These are phyloP conservation scores for Lasioglossum baleicum DNA, from an alignment of 1,140 invertebrate genomes.

Conservation along the genomic window DNA sequence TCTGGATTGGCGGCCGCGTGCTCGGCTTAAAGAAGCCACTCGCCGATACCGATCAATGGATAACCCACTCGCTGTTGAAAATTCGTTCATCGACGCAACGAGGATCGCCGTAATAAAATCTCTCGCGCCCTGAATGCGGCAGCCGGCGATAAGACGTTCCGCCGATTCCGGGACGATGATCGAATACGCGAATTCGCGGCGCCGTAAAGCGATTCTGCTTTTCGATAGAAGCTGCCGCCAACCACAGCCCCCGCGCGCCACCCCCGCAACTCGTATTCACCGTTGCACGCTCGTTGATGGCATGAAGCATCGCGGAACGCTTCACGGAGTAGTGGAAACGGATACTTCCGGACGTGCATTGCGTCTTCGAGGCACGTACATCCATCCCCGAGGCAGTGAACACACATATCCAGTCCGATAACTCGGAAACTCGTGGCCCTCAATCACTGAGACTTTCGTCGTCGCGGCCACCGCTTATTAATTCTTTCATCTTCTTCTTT, in stretches of 20 bases:
- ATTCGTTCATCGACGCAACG: slow-evolving; percentile 1
- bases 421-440: slow-evolving; percentile 53
- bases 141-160: slow-evolving; percentile 1
- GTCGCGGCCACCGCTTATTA: neutral
- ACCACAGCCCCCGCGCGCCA: too few species aligned
- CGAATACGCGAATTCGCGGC: slow-evolving; percentile 8
- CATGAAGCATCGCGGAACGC: neutral
- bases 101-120: slow-evolving; percentile 18
- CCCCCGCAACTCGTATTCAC: neutral
- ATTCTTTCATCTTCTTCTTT: neutral
- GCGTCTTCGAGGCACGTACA: slow-evolving; percentile 67
- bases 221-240: neutral
- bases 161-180: slow-evolving; percentile 20
- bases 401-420: slow-evolving; percentile 68
- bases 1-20: neutral
- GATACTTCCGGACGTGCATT: slow-evolving; percentile 65
- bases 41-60: neutral
- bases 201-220: slow-evolving; percentile 6
- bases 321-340: slow-evolving; percentile 34
- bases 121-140: neutral
- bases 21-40: neutral
- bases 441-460: slow-evolving; percentile 33
- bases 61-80: slow-evolving; percentile 1
- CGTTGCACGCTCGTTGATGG: neutral
- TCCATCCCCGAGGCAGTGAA: slow-evolving; percentile 61